Evolutionary conservation across 2,797 vertebrate genomes (phyloP).

Genomic region (Anolis apletophallus): DNA sequence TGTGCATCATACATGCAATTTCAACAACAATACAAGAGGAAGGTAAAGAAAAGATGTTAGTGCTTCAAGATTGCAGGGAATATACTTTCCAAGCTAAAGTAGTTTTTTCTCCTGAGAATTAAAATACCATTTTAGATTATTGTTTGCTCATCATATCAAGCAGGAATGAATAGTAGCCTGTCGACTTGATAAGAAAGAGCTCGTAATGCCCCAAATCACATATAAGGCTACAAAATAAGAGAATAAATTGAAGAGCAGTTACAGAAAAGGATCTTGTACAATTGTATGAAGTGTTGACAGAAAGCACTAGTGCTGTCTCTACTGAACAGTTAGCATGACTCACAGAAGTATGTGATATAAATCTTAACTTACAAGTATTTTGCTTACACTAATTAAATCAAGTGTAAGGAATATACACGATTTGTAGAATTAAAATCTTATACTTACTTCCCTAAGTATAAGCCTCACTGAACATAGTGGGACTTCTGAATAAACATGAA

Average conservation of each 20-base stretch:
- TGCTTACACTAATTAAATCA: conserved; percentile 36
- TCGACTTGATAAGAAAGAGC: neutral
- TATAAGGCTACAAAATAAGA: conserved; percentile 18
- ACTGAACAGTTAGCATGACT: conserved; percentile 10
- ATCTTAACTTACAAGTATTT: conserved; percentile 40
- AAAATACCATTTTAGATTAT: conserved; percentile 28
- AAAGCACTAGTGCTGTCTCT: conserved; percentile 10
- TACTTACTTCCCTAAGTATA: neutral
- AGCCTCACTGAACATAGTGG: neutral
- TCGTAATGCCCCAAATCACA: neutral
- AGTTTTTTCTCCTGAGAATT: conserved; percentile 38
- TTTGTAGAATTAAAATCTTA: neutral
- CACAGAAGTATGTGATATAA: neutral
- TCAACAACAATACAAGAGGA: neutral
- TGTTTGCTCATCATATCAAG: conserved; percentile 26
- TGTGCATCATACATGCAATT: conserved; percentile 4
- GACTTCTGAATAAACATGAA: neutral
- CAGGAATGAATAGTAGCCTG: conserved; percentile 11
- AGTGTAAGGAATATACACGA: neutral
- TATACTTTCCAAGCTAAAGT: conserved; percentile 24
- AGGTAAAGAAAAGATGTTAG: conserved; percentile 19
- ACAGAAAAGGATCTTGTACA: conserved; percentile 13
- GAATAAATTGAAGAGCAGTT: conserved; percentile 14
- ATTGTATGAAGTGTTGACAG: conserved; percentile 28
- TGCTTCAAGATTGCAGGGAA: conserved; percentile 37